Conservation (phyloP, 92 coral and sea anemone species). For the Paragorgia papillata region DNA sequence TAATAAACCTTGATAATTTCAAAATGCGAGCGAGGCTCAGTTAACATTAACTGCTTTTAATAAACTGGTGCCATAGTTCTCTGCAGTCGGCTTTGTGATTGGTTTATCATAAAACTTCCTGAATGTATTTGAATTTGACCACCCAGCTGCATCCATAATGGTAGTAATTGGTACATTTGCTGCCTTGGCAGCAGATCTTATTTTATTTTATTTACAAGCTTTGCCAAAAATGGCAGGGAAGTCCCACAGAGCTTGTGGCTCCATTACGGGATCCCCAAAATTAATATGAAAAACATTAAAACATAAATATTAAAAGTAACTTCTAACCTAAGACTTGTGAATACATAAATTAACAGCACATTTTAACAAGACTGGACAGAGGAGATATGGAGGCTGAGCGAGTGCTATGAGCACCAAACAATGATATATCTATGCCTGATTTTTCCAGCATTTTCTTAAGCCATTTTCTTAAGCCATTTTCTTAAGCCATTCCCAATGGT, state of each 20-base stretch:
- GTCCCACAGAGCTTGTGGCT: no score
- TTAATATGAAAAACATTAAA: no score
- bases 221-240: no score
- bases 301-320: no score
- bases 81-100: background rate
- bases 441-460: background rate
- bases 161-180: slow-evolving; percentile 22
- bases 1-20: background rate
- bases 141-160: slow-evolving; percentile 52
- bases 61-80: slow-evolving; percentile 31
- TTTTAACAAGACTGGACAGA: no score
- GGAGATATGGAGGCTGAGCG: slow-evolving; percentile 48
- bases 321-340: no score
- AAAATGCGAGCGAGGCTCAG: background rate
- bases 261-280: no score
- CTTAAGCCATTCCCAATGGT: slow-evolving; percentile 12
- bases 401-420: background rate
- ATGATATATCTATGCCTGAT: background rate
- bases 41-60: slow-evolving; percentile 17
- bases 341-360: no score
- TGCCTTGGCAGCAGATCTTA: slow-evolving; percentile 49
- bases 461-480: slow-evolving; percentile 15
- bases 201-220: no score
- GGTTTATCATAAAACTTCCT: slow-evolving; percentile 44
- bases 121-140: slow-evolving; percentile 34